These are phyloP conservation scores for Zele albiditarsus DNA, from an alignment of 2,888 invertebrate species.

Conservation along the genomic window DNA sequence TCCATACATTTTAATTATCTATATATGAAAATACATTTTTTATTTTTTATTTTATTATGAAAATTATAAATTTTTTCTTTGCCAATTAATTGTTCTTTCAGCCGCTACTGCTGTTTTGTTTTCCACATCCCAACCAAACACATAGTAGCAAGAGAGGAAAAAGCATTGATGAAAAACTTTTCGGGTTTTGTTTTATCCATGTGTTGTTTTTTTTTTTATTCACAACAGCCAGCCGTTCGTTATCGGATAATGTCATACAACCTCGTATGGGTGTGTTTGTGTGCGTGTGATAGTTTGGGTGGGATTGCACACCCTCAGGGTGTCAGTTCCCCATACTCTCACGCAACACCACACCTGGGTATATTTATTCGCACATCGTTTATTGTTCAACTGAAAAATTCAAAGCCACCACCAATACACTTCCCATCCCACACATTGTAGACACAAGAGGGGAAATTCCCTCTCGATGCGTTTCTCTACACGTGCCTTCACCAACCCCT, in stretches of 20 bases:
- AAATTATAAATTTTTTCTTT: neutral
- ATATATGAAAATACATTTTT: neutral
- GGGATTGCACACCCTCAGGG: neutral
- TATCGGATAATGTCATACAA: conserved; percentile 20
- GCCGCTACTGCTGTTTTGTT: neutral
- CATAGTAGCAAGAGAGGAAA: neutral
- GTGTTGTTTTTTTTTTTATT: neutral
- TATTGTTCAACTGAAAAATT: conserved; percentile 1
- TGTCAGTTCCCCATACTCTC: neutral
- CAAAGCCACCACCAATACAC: conserved; percentile 1
- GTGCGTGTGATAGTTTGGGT: neutral
- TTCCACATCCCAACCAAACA: neutral
- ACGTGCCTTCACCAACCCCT: neutral
- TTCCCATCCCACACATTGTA: neutral
- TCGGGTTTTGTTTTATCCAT: neutral
- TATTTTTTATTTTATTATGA: neutral
- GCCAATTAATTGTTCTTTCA: neutral
- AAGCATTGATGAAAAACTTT: neutral
- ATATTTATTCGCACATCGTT: conserved; percentile 16
- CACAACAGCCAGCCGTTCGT: neutral
- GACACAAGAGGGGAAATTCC: neutral
- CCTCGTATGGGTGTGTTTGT: neutral
- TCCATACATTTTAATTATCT: conserved; percentile 1
- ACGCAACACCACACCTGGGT: neutral
- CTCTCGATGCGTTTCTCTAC: neutral